A percentile compares a stretch with the other conserved stretches of the same genome.
These are phyloP conservation scores for Tetragonula carbonaria DNA, from an alignment of 2,888 invertebrate species.

Conservation along the genomic window DNA sequence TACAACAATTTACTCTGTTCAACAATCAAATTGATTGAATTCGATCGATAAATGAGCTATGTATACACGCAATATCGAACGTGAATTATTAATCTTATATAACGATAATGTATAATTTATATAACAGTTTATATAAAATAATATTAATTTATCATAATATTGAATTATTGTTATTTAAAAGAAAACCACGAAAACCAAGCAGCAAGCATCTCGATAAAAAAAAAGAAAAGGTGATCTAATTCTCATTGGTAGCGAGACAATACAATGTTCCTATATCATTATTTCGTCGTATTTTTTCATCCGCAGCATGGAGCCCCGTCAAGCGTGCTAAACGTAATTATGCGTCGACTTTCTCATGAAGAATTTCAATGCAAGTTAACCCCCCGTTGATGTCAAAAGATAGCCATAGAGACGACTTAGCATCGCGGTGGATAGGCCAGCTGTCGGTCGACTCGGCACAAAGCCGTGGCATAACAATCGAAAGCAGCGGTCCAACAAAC, in stretches of 20 bases:
- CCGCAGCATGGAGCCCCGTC: not conserved
- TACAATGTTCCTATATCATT: not conserved
- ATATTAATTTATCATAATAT: not conserved
- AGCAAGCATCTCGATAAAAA: too few species aligned
- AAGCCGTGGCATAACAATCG: conserved; percentile 68
- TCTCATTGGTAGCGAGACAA: not conserved
- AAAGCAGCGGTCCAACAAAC: conserved; percentile 62
- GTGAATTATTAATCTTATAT: not conserved
- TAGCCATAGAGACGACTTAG: conserved; percentile 48
- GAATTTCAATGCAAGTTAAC: conserved; percentile 42
- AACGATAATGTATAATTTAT: too few species aligned
- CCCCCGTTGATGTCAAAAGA: conserved; percentile 32
- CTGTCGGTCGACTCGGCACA: conserved; percentile 63
- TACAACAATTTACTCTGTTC: not conserved
- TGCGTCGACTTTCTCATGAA: conserved; percentile 25
- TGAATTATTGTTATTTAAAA: not conserved
- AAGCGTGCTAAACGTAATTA: conserved; percentile 11
- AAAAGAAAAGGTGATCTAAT: not conserved
- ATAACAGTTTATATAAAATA: not conserved
- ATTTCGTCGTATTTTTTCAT: not conserved
- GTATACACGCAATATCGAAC: not conserved
- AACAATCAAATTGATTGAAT: not conserved
- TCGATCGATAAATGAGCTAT: not conserved
- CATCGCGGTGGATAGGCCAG: conserved; percentile 47
- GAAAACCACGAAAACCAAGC: not conserved